Conservation (phyloP, 1,140 invertebrate genomes). For the Gryllus bimaculatus region DNA sequence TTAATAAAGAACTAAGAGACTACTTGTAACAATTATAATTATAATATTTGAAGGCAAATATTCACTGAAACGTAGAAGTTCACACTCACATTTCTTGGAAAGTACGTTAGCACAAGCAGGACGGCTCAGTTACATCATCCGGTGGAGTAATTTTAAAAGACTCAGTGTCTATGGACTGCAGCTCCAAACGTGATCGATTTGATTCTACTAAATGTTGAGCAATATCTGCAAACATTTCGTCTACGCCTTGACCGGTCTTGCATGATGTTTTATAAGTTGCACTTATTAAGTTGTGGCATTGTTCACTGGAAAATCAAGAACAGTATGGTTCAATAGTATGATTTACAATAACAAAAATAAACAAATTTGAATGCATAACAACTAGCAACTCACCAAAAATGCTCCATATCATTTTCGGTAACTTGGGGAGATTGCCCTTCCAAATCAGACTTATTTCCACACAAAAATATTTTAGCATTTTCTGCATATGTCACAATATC, state of each 20-base stretch:
- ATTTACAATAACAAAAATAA: background rate
- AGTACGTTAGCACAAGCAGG: conserved; percentile 50
- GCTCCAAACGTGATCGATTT: conserved; percentile 68
- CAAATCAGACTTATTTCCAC: conserved; percentile 81
- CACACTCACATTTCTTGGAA: background rate
- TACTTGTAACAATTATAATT: no score
- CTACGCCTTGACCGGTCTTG: conserved; percentile 74
- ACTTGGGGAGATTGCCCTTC: conserved; percentile 61
- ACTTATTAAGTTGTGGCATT: conserved; percentile 83
- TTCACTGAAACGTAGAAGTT: no score
- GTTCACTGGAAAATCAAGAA: conserved; percentile 54
- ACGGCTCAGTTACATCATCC: conserved; percentile 46
- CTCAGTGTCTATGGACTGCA: conserved; percentile 66
- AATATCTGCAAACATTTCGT: conserved; percentile 86
- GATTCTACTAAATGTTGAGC: conserved; percentile 65
- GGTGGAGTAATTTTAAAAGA: conserved; percentile 64
- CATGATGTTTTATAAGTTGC: conserved; percentile 85
- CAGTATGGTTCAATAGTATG: background rate
- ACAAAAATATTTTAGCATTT: conserved; percentile 87
- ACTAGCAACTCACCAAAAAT: conserved; percentile 60
- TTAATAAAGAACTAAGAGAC: no score
- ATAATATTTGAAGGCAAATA: no score
- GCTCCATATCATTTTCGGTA: conserved; percentile 80
- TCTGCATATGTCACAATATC: conserved; percentile 88
- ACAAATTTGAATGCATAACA: background rate